phyloP scores from a whole-genome alignment of 30 jellyfish, hydroid and myxozoan species.

The Turritopsis dohrnii region DNA sequence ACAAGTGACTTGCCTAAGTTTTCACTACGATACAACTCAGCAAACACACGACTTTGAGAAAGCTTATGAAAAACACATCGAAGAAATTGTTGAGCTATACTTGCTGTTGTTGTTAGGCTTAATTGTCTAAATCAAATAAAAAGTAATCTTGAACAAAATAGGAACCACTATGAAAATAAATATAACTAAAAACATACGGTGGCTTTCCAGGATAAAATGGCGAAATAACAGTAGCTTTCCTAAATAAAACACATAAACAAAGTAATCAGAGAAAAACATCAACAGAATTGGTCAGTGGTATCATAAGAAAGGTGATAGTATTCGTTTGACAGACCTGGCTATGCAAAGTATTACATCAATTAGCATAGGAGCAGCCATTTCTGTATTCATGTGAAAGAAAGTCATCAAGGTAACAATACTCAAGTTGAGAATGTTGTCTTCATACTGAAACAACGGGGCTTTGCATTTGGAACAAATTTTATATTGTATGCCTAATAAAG shows the following conservation, averaged over 20 bases:
- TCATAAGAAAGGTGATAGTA: not conserved
- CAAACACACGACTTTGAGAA: conserved; percentile 70
- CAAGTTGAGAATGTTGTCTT: conserved; percentile 55
- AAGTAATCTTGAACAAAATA: not conserved
- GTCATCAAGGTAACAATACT: conserved; percentile 79
- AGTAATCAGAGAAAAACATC: not conserved
- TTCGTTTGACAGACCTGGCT: conserved; percentile 49
- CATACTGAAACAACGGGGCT: conserved; percentile 44
- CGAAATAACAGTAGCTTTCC: conserved; percentile 7
- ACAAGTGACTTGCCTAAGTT: conserved; percentile 50
- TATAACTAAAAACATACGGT: not conserved
- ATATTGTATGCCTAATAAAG: not conserved
- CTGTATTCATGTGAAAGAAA: conserved; percentile 82
- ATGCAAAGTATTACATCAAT: conserved; percentile 63
- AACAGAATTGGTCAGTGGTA: not conserved
- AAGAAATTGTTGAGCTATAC: conserved; percentile 80
- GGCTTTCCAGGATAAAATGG: not conserved
- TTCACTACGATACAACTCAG: conserved; percentile 71
- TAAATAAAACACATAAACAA: not conserved
- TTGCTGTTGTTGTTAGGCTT: conserved; percentile 21
- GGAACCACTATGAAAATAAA: not conserved
- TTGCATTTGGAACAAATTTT: conserved; percentile 32
- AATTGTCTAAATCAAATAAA: not conserved
- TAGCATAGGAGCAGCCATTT: conserved; percentile 83
- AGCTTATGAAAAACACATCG: conserved; percentile 78